phyloP scores from a whole-genome alignment of 2,888 invertebrate species.

The Meghimatium bilineatum region DNA sequence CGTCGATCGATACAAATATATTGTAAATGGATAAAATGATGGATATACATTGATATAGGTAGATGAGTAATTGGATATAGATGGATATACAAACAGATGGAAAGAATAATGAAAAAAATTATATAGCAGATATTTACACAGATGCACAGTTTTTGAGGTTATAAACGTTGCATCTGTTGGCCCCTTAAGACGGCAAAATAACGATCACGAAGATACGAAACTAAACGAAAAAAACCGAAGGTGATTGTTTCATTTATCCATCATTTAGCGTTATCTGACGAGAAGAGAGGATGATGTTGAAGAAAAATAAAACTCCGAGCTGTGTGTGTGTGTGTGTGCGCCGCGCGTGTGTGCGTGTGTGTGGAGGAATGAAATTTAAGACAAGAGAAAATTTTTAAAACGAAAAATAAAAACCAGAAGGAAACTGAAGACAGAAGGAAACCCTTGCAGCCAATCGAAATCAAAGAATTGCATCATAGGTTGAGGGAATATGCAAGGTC shows the following conservation, averaged over 20 bases:
- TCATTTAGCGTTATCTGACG: neutral
- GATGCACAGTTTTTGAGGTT: no score
- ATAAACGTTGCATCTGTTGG: no score
- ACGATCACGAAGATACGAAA: neutral
- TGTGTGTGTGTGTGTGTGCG: neutral
- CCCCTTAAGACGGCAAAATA: neutral
- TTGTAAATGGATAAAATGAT: no score
- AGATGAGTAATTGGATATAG: no score
- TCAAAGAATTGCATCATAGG: conserved; percentile 23
- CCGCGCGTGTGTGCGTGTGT: neutral
- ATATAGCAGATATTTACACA: no score
- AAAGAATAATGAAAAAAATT: no score
- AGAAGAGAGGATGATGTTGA: neutral
- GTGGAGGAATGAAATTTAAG: neutral
- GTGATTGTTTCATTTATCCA: neutral
- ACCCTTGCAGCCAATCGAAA: conserved; percentile 9
- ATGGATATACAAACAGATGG: no score
- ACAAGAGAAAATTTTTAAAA: neutral
- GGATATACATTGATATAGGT: no score
- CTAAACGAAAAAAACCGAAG: neutral
- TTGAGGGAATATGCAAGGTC: neutral
- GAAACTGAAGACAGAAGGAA: neutral
- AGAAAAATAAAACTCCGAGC: neutral
- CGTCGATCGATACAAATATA: no score
- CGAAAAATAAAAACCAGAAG: neutral